Base-by-base conservation (phyloP, 2,888 invertebrate species). In the Pterostichus madidus region DNA sequence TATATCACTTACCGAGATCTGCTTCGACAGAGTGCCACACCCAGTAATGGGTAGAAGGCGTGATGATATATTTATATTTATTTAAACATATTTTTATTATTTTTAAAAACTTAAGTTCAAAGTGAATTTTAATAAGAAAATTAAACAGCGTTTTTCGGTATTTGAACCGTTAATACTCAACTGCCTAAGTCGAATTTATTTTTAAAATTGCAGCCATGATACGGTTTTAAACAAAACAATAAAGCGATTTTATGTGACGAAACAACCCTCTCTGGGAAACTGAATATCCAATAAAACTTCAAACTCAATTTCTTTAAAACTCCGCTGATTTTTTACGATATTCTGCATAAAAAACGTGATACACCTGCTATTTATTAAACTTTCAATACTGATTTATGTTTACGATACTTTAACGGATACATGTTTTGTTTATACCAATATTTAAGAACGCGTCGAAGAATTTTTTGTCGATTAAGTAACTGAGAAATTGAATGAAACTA, bases 311-410 rank as follows among this genome's bases (percentile, higher is more conserved):
- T 39, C 64, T 10, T 44, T 39, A 44, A 11, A 71, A 71, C 44
- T 71, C 17, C 3, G 68, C 24, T 39, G 68, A 31, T 71, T 71
- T 71, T 64, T 64, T 64, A 64, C 64, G 64, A 64, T 35, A 64
- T 64, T 35, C 64, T 32, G 35, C 64, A 64, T 64, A 64, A 64
- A 64, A 49, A 64, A 35, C 64, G 32, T 44, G 39, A 17, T 71
- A 39, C 68, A 71, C 68, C 68, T 71, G 68, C 44, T 71, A 44
- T 71, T 71, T 71, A 71, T 71, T 44, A 71, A 71, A 71, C 68
- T 71, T 71, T 71, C 44, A 32, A 71, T 71, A 44, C 24, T 71
- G 68, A 71, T 44, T 71, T 71, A 44, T 44, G 35, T 71, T 71
- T 44, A 44, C 46, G 68, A 39, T 17, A 71, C 35, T 35, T 64